These are phyloP conservation scores for Sceloporus undulatus DNA, from an alignment of 2,113 vertebrate genomes.

Conservation along the genomic window DNA sequence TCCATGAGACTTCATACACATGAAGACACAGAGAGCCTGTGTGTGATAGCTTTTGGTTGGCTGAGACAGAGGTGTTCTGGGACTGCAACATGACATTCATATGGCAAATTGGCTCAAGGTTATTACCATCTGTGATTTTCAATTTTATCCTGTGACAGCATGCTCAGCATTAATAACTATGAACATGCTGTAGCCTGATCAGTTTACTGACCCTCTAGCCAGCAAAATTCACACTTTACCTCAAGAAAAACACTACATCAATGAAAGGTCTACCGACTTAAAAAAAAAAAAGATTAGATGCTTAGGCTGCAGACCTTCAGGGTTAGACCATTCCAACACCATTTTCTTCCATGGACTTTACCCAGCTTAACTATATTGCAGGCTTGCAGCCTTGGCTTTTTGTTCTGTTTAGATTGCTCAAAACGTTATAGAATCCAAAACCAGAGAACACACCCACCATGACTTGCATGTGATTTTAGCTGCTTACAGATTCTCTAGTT, in stretches of 20 bases:
- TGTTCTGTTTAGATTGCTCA: neutral
- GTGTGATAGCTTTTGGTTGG: slow-evolving; percentile 10
- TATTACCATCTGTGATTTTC: rapidly evolving
- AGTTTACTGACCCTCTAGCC: neutral
- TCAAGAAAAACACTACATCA: neutral
- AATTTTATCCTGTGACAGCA: slow-evolving; percentile 2
- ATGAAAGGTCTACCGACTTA: neutral
- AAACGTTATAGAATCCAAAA: neutral
- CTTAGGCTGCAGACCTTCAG: neutral
- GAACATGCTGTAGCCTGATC: neutral
- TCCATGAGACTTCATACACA: neutral
- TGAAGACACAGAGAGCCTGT: neutral
- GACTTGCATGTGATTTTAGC: slow-evolving; percentile 35
- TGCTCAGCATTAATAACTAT: neutral
- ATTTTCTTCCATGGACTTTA: neutral
- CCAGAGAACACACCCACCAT: neutral
- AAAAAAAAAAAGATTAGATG: neutral
- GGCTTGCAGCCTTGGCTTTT: neutral
- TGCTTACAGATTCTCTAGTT: neutral
- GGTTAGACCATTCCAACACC: neutral
- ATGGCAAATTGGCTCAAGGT: slow-evolving; percentile 7
- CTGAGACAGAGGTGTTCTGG: slow-evolving; percentile 43
- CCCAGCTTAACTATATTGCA: neutral
- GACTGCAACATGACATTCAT: slow-evolving; percentile 8
- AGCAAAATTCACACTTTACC: neutral